Base-by-base conservation (phyloP, 1,140 invertebrate species). In the honey bee (Apis mellifera) region DNA sequence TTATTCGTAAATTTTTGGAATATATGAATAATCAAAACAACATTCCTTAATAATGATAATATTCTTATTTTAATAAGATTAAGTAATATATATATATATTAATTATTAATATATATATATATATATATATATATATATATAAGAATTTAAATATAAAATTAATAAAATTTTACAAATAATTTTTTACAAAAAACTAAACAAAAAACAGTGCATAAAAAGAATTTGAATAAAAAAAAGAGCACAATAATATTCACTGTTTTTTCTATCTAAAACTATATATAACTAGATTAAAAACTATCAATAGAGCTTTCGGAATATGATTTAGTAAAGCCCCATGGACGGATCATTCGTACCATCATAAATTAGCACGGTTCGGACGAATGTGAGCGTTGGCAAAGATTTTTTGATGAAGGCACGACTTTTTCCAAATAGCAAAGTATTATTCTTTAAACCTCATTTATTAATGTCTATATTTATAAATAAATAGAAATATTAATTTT, bases 301-400 rank as follows among this genome's bases (percentile, higher is more conserved):
- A 89, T 91, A 91, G 89, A 92, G 91, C 91, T 93, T 89, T 60
- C 65, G 90, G 90, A 92, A 92, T 92, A 91, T 86, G 90, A 90
- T 89, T 92, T 87, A 85, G 86, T 92, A 91, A 92, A 93, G 92
- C 92, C 87, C 91, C 91, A 91, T 93, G 92, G 92, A 92, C 91
- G 91, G 91, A 93, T 93, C 84, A 85, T 92, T 92, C 90, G 88
- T 89, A 90, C 87, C 87, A 87, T 54, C 70, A 80, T 90, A 90
- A 90, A 89, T 90, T 89, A 91, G 86, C 89, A 92, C 90, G 91
- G 91, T 91, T 80, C 60, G 92, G 91, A 93, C 92, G 90, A 92
- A 72, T 78, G 88, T 90, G 80, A 89, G 55, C 80, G 86, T 90
- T 89, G 89, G 88, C 90, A 90, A 90, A 84, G 59, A 60, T 80